A percentile compares a stretch with the other conserved stretches of the same genome.
Evolutionary conservation across 1,140 invertebrate species (phyloP).

Genomic region (Colletes gigas): DNA sequence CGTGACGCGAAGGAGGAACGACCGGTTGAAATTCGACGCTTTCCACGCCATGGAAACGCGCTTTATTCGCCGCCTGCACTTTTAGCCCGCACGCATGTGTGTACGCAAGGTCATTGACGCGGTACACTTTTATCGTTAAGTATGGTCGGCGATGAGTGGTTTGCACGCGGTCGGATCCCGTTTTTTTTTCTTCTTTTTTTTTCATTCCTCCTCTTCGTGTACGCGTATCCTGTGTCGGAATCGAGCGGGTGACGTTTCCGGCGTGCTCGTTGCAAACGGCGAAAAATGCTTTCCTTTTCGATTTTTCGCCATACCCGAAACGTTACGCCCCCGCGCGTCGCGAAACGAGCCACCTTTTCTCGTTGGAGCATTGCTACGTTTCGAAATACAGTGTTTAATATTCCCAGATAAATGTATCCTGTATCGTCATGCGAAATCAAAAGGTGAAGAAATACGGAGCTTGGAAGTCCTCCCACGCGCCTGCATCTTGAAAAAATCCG

Average conservation of each 20-base stretch:
- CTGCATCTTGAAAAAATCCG: no score
- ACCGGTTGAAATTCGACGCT: slow-evolving; percentile 50
- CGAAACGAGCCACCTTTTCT: no score
- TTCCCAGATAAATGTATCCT: no score
- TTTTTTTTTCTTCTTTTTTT: slow-evolving; percentile 61
- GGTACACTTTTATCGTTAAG: slow-evolving; percentile 80
- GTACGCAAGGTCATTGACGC: slow-evolving; percentile 79
- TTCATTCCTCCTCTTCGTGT: not conserved
- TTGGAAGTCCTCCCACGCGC: no score
- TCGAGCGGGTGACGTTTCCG: slow-evolving; percentile 28
- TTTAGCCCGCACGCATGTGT: slow-evolving; percentile 71
- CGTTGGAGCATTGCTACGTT: no score
- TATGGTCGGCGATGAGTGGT: slow-evolving; percentile 71
- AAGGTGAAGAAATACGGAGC: no score
- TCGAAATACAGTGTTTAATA: no score
- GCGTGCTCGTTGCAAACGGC: not conserved
- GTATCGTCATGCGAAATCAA: no score
- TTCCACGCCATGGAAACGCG: slow-evolving; percentile 53
- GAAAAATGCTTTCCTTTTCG: not conserved
- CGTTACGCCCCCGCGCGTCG: no score
- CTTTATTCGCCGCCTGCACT: slow-evolving; percentile 66
- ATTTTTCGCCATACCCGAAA: not conserved
- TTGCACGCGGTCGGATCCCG: slow-evolving; percentile 66
- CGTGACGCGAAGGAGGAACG: slow-evolving; percentile 26
- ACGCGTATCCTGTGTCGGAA: slow-evolving; percentile 37